Evolutionary conservation across 2,797 vertebrate genomes (phyloP).

Genomic region (Aldrovandia affinis): DNA sequence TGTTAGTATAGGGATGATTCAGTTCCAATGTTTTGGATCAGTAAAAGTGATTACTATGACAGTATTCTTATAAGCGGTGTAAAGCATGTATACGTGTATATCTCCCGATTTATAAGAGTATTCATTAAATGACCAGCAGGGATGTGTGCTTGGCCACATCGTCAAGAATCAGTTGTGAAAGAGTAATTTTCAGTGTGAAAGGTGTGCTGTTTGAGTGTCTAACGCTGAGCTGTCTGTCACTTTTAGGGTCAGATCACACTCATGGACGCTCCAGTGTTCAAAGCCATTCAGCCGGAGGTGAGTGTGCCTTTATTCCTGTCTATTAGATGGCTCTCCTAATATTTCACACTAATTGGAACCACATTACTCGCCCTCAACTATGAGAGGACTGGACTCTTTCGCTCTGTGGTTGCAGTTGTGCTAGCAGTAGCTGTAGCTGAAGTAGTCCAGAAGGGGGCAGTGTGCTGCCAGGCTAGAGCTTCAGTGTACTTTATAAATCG

Average conservation of each 20-base stretch:
- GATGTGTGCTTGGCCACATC: too few relatives aligned
- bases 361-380: background rate
- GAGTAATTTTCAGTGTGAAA: background rate
- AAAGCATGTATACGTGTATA: too few relatives aligned
- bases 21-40: too few relatives aligned
- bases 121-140: too few relatives aligned
- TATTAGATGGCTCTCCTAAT: background rate
- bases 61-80: too few relatives aligned
- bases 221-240: slow-evolving; percentile 12
- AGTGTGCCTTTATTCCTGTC: slow-evolving; percentile 53
- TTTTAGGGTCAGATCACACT: slow-evolving; percentile 94
- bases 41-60: too few relatives aligned
- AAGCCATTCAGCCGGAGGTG: slow-evolving; percentile 98
- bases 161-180: too few relatives aligned
- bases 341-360: background rate
- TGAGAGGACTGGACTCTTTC: background rate
- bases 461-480: background rate
- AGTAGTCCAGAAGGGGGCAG: slow-evolving; percentile 30
- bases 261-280: slow-evolving; percentile 97
- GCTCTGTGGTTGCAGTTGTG: background rate
- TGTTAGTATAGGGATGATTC: too few relatives aligned
- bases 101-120: too few relatives aligned
- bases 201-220: background rate
- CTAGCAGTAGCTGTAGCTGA: background rate
- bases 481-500: background rate